Base-by-base conservation (phyloP, 2,888 invertebrate species). In the Dichetophora obliterata region DNA sequence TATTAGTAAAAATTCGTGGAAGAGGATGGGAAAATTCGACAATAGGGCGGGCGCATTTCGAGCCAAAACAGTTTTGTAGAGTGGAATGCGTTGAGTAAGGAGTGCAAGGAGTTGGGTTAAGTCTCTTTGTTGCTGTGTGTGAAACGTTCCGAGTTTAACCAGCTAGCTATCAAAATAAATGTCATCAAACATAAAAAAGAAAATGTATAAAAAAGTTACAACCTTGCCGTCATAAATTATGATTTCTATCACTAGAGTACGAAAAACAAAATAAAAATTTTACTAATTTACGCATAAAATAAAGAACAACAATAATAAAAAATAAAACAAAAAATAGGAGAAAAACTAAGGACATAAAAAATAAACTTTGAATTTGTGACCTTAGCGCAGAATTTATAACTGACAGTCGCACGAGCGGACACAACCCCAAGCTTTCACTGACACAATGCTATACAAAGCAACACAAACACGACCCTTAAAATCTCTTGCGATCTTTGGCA, bases 181-280 rank as follows among this genome's bases (percentile, higher is more conserved):
- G 6, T 27, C 22, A 14, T 59, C 27, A 22, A 22, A 24, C 14
- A 14, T 6, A 59, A 24, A 57, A 6, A 24, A 22, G 8, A 57
- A 6, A 5, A 57, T 22, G 24, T 57, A 57, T 37, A 57, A 27
- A 59, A 59, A 16, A 24, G 27, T 19, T 59, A 59, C 27, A 16
- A 68, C 22, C 19, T 48, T 85, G 85, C 81, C 86, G 87, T 85
- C 86, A 88, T 88, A 88, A 88, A 88, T 88, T 87, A 87, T 88
- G 88, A 87, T 88, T 86, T 83, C 84, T 87, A 88, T 88, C 87
- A 85, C 83, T 77, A 75, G 57, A 70, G 59, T 22, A 59, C 14
- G 24, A 59, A 61, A 34, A 61, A 34, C 70, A n/a, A 71, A 65
- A 54, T 43, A 61, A 50, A 77, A 70, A 61, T 59, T 70, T 61